Evolutionary conservation across 2,888 invertebrate species (phyloP).

Genomic region (Papilio protenor): DNA sequence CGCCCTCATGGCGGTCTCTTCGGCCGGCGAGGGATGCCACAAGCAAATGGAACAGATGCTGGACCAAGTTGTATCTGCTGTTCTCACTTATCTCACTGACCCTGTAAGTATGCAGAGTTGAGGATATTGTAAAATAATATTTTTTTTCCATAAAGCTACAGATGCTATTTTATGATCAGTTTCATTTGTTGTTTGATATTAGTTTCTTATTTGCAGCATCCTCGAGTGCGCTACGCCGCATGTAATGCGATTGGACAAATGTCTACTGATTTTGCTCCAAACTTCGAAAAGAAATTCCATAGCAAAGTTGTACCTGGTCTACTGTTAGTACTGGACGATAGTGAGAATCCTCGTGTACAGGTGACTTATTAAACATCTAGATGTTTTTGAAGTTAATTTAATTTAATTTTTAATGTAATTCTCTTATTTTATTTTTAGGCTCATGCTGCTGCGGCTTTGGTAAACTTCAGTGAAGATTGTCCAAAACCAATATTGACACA

Average conservation of each 20-base stretch:
- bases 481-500: slow-evolving; percentile 96
- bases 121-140: not conserved
- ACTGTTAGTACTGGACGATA: slow-evolving; percentile 94
- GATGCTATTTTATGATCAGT: not conserved
- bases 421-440: slow-evolving; percentile 75
- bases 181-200: not conserved
- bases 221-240: slow-evolving; percentile 97
- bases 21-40: slow-evolving; percentile 99
- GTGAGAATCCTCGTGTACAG: slow-evolving; percentile 96
- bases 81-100: slow-evolving; percentile 93
- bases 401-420: not conserved
- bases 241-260: slow-evolving; percentile 99
- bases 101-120: slow-evolving; percentile 82
- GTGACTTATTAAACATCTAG: slow-evolving; percentile 66
- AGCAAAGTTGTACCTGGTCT: slow-evolving; percentile 97
- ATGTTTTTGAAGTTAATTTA: not conserved
- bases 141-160: not conserved
- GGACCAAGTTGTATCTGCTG: slow-evolving; percentile 95
- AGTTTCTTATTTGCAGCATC: slow-evolving; percentile 85
- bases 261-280: slow-evolving; percentile 99
- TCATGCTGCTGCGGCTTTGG: slow-evolving; percentile 96
- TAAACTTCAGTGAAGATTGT: slow-evolving; percentile 99
- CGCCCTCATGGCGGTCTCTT: slow-evolving; percentile 99
- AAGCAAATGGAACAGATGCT: slow-evolving; percentile 98
- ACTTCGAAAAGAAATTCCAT: slow-evolving; percentile 99